Evolutionary conservation across 2,113 vertebrate species (phyloP), one percentile per base, ranked within the genome.

Genomic region (Dromiciops gliroides): DNA sequence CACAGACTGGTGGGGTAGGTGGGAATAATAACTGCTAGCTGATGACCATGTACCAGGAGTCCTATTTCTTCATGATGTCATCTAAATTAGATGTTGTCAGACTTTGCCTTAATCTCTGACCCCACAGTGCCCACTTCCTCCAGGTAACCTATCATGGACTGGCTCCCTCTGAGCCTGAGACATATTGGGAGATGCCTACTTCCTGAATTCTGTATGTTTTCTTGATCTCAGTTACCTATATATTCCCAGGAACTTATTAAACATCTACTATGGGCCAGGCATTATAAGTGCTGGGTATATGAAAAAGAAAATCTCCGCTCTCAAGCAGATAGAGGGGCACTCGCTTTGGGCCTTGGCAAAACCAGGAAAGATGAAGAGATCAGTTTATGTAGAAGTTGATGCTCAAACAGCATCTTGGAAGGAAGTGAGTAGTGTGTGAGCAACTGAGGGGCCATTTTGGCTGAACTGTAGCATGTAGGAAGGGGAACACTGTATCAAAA

Each of bases 31-130:
- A 53, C 11, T 89, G 19, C 1, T 2, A 53, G 60, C 0, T 16
- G 8, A 22, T 83, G 10, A 52, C 48, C 25, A 3, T 11, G 48
- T 44, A 0, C 8, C 1, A 4, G 0, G 0, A 0, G 26, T 22
- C 49, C 1, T 0, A 48, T 2, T 26, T 92, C 48, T 24, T 12
- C 16, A n/a, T 24, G n/a, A 51, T 4, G 5, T 51, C 0, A 83
- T 60, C 26, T 75, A 51, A 83, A 92, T 7, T 22, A 31, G 3
- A 50, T 47, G 89, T 89, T 48, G 10, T 92, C 67, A 28, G 83
- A 24, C 2, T 49, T 6, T 51, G 50, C 95, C 28, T 49, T 47
- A 50, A 8, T 48, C 16, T 88, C 26, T 89, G 60, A 97, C 50
- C 48, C 24, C 56, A 2, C 2, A 10, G 0, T 53, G 6, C 5